Base-by-base conservation (phyloP, 1,140 invertebrate genomes). In the Rhizoglyphus robini region DNA sequence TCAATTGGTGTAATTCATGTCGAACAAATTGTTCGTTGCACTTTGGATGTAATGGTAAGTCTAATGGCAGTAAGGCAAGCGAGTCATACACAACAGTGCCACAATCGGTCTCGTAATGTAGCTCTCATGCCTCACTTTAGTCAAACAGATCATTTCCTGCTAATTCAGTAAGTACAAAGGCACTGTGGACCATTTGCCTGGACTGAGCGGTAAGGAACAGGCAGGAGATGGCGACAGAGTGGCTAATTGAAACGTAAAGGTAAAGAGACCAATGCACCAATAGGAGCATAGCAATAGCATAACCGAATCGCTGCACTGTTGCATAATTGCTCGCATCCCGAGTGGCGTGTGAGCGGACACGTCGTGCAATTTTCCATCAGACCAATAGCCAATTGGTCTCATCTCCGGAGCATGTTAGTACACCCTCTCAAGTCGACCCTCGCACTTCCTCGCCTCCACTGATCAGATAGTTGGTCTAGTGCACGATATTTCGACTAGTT, bases 121-220 rank as follows among this genome's bases (percentile, higher is more conserved):
- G 51, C 15, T 5, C 20, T 5, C 51, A 5, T 27, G 8, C 51
- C 20, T 54, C 51, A 20, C 20, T 54, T 54, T 54, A 8, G 51
- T 5, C 51, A 54, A 54, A 54, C 51, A 54, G 51, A 54, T 54
- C 51, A 54, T 54, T 54, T 54, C 51, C 51, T 54, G 51, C 51
- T 54, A 32, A 54, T 54, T 54, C 51, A 54, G 8, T 23, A 32
- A 46, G 41, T 23, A 23, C 41, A 46, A 15, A 46, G 41, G 41
- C 41, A 46, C 41, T 23, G n/a, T n/a, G n/a, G 41, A 46, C 41
- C 41, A 46, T 46, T 46, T 46, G 23, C 41, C 41, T 46, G 41
- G 41, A 15, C 41, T 23, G 15, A 46, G 41, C 41, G 15, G 41
- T 15, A 23, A 46, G 41, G 41, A 46, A 23, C 41, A 46, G 15